Evolutionary conservation across 2,113 vertebrate genomes (phyloP), one percentile per base, ranked within the genome.

Genomic region (Nerophis ophidion): DNA sequence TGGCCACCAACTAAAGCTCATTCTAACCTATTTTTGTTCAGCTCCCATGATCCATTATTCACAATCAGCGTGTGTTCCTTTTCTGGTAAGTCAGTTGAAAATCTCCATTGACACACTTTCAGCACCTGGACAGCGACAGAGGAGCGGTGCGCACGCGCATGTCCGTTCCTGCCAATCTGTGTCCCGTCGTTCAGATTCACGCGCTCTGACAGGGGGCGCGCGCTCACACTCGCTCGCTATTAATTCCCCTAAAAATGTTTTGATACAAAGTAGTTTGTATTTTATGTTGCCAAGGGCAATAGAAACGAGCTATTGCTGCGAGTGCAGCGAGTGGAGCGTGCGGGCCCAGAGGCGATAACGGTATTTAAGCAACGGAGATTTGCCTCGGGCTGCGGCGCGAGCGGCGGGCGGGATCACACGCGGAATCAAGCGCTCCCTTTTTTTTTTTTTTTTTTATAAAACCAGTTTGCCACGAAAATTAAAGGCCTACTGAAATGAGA

Each of bases 211-310:
- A 94, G 91, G 90, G 48, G 89, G 77, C 90, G 92, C 88, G 90
- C 90, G 90, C 90, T 88, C 88, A 87, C 89, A 92, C 97, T 98
- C 95, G 95, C 93, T 92, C 95, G 92, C 92, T 92, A 96, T 96
- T 99, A 99, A 99, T 98, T 95, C 94, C 90, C 90, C 92, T 87
- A 82, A 94, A 97, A 98, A 97, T 96, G 93, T 98, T 98, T 98
- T 98, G 94, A 98, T 96, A 96, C 93, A 96, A 95, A 95, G 95
- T 96, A 96, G 93, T 98, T 98, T 96, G 95, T 97, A 97, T 97
- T 98, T 98, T 93, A 93, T 91, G 95, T 98, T 95, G 97, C 97
- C 96, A 94, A 90, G 92, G 95, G 96, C 97, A 92, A 98, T 96
- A 86, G 91, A 91, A 93, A 93, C 94, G 91, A 90, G 90, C 92